These are phyloP conservation scores for Nipponacmea schrenckii DNA, from an alignment of 2,888 invertebrate species.

Conservation along the genomic window DNA sequence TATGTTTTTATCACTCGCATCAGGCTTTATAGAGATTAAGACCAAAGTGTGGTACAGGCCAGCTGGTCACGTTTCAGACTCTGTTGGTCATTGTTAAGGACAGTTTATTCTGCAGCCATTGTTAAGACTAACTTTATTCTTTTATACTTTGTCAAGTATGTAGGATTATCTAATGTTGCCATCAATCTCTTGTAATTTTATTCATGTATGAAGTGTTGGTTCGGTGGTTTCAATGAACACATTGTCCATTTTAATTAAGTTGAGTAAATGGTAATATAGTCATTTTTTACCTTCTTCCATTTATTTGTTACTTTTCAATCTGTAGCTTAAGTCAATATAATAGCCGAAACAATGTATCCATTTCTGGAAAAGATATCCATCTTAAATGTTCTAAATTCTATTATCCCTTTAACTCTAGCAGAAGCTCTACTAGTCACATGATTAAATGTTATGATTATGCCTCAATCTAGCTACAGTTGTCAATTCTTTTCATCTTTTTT, in stretches of 20 bases:
- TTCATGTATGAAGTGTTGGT: conserved; percentile 1
- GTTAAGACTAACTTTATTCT: not conserved
- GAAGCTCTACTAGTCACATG: too few relatives aligned
- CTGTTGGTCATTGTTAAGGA: not conserved
- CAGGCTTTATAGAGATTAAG: conserved; percentile 1
- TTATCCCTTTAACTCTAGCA: too few relatives aligned
- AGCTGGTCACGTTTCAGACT: not conserved
- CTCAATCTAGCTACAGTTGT: too few relatives aligned
- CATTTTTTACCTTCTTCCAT: too few relatives aligned
- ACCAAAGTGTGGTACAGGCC: not conserved
- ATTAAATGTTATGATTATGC: too few relatives aligned
- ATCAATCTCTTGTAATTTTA: not conserved
- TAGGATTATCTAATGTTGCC: conserved; percentile 6
- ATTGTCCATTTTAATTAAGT: not conserved
- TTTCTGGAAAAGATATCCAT: too few relatives aligned
- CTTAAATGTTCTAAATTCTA: too few relatives aligned
- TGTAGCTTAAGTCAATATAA: too few relatives aligned
- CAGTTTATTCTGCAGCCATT: not conserved
- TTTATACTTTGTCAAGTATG: not conserved
- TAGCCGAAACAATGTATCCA: too few relatives aligned
- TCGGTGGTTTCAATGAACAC: not conserved
- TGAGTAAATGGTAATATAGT: too few relatives aligned
- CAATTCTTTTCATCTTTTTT: too few relatives aligned
- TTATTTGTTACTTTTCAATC: too few relatives aligned
- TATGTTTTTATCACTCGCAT: not conserved